phyloP scores from a whole-genome alignment of 2,888 invertebrate species.

The Megaustenia siamemsis region DNA sequence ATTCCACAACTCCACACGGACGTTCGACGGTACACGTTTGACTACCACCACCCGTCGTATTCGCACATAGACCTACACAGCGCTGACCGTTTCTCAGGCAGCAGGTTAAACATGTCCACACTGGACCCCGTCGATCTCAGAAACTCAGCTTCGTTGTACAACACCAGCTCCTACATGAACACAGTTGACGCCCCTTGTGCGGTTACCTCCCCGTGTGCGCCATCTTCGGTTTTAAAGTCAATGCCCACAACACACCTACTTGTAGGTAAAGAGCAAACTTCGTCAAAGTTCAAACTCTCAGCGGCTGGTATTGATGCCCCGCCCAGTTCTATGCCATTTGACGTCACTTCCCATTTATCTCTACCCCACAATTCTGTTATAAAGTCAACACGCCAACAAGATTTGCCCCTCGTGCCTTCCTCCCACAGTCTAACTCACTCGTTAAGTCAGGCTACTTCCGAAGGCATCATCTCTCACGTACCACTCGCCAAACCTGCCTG shows the following conservation, averaged over 20 bases:
- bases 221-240: constrained; percentile 65
- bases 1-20: constrained; percentile 56
- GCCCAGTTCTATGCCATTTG: constrained; percentile 26
- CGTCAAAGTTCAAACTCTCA: constrained; percentile 37
- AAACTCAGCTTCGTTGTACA: constrained; percentile 67
- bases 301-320: constrained; percentile 21
- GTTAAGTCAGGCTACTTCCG: constrained; percentile 14
- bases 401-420: constrained; percentile 34
- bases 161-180: constrained; percentile 63
- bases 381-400: constrained; percentile 58
- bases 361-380: constrained; percentile 69
- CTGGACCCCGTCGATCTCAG: constrained; percentile 73
- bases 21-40: constrained; percentile 40
- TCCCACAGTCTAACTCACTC: constrained; percentile 34
- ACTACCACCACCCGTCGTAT: constrained; percentile 40
- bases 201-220: constrained; percentile 63
- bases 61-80: constrained; percentile 57
- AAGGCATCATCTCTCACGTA: constrained; percentile 21
- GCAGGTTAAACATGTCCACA: constrained; percentile 69
- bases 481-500: neutral
- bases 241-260: constrained; percentile 56
- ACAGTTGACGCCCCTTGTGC: constrained; percentile 63
- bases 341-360: constrained; percentile 54
- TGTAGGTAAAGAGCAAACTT: constrained; percentile 35
- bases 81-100: constrained; percentile 63